phyloP scores from a whole-genome alignment of 2,113 vertebrate genomes.

The Phalacrocorax carbo region DNA sequence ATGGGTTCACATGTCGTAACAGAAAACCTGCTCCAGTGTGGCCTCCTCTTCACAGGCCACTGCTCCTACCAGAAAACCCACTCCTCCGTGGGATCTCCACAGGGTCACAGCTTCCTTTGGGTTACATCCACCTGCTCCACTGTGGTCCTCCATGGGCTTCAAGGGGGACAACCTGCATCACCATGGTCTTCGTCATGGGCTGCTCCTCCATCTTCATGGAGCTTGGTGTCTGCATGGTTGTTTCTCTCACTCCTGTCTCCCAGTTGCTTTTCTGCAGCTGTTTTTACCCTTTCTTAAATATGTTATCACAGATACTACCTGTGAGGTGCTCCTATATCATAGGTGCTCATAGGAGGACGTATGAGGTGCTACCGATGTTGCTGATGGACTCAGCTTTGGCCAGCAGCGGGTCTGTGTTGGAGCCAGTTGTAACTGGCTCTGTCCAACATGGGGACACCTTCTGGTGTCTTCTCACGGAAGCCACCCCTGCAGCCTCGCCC shows the following conservation, averaged over 20 bases:
- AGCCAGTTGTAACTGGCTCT: background rate
- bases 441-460: background rate
- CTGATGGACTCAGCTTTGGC: background rate
- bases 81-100: accelerated
- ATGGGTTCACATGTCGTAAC: background rate
- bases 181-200: background rate
- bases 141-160: background rate
- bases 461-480: background rate
- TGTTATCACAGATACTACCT: background rate
- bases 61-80: background rate
- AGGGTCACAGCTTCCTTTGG: background rate
- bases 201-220: background rate
- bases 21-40: background rate
- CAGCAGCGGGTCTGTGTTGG: background rate
- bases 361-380: accelerated
- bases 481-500: background rate
- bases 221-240: background rate
- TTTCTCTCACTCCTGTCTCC: background rate
- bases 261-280: background rate
- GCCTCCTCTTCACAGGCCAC: background rate
- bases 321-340: no score
- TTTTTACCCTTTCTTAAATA: background rate
- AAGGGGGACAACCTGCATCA: background rate
- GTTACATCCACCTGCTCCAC: background rate
- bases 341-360: no score